These are phyloP conservation scores for Pipistrellus kuhlii DNA, from an alignment of 2,797 vertebrate genomes.

Conservation along the genomic window DNA sequence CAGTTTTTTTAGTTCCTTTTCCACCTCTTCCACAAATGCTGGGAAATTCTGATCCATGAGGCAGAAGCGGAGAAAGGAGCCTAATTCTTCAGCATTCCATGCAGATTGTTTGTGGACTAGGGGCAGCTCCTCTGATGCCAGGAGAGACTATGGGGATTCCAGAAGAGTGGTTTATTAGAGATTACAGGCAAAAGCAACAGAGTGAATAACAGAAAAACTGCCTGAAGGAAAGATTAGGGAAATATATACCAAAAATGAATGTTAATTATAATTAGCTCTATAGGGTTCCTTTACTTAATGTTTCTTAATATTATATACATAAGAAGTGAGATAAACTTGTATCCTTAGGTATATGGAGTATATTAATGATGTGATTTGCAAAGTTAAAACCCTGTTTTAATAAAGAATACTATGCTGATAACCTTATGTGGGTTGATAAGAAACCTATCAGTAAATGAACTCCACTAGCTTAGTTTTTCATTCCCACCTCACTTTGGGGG, in stretches of 20 bases:
- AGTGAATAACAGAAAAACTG: neutral
- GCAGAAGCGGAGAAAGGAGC: constrained; percentile 91
- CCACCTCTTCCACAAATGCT: constrained; percentile 94
- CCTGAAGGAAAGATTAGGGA: neutral
- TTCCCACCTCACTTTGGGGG: neutral
- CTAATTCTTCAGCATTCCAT: constrained; percentile 87
- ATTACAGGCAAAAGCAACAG: neutral
- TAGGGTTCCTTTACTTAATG: neutral
- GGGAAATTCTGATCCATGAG: constrained; percentile 93
- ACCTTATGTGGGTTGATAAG: neutral
- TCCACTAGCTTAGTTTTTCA: neutral
- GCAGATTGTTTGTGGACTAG: constrained; percentile 73
- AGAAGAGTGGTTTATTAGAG: constrained; percentile 8
- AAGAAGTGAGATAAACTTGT: constrained; percentile 13
- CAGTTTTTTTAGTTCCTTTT: constrained; percentile 91
- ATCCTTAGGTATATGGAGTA: neutral
- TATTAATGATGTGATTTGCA: neutral
- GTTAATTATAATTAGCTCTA: neutral
- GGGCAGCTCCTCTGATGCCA: constrained; percentile 86
- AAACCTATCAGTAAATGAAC: neutral
- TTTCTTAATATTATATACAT: constrained; percentile 11
- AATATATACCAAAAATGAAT: neutral
- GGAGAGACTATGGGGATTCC: constrained; percentile 86
- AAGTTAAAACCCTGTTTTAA: neutral
- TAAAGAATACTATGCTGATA: neutral